Conservation (phyloP, 2,113 vertebrate species). For the Apodemus sylvaticus region DNA sequence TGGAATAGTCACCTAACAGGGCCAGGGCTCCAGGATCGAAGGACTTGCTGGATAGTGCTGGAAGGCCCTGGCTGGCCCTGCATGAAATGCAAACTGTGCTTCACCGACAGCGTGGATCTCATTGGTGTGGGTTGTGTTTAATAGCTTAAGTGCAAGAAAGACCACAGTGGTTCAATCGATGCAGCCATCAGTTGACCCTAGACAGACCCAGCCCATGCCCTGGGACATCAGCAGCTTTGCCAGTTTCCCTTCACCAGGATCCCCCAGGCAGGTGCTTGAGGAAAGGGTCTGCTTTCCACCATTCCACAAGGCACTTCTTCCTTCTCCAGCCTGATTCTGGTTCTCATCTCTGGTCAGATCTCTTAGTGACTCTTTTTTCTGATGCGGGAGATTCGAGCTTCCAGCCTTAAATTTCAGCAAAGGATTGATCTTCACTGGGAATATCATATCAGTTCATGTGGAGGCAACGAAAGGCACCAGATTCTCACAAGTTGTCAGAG, state of each 20-base stretch:
- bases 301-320: neutral
- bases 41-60: accelerated
- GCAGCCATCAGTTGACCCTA: neutral
- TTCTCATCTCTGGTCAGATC: constrained; percentile 44
- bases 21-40: neutral
- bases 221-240: neutral
- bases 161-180: accelerated
- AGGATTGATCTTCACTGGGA: constrained; percentile 32
- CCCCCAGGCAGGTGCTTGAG: neutral
- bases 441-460: neutral
- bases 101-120: neutral
- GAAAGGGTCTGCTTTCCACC: neutral
- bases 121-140: neutral
- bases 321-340: neutral
- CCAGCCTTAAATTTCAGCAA: constrained; percentile 37
- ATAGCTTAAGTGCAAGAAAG: neutral
- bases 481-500: constrained; percentile 10
- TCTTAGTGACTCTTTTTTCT: constrained; percentile 48
- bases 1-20: accelerated
- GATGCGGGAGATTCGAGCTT: neutral
- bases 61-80: neutral
- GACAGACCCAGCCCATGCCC: neutral
- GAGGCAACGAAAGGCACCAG: neutral
- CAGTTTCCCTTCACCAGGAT: neutral
- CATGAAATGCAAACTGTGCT: accelerated